Evolutionary conservation across 2,888 invertebrate species (phyloP), one percentile per base, ranked within the genome.

Genomic region (Gymnosoma rotundatum): DNA sequence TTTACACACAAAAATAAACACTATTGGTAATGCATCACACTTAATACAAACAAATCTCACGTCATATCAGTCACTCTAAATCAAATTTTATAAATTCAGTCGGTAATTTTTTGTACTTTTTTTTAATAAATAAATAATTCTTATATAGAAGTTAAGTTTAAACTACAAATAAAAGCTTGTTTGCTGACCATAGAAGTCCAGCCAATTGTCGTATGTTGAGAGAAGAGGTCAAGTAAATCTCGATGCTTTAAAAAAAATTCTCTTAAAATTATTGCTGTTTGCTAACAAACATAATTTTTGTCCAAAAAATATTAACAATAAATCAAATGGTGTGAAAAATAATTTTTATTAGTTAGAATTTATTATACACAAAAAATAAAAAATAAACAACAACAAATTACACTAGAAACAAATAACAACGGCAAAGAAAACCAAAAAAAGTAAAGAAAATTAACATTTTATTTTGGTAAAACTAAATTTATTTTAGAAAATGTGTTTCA

Each of bases 261-360:
- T 69, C 32, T 9, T 36, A 78, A 25, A 32, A 54, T 54, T 60
- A 60, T 42, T 56, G 42, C 10, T 72, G 48, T 8, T 52, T 32
- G 50, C 32, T 61, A 16, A 70, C 14, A 58, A 54, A 69, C 54
- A 70, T 45, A 52, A 48, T 73, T 67, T 73, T 32, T 54, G 42
- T 14, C 73, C 63, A 60, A 83, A 76, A 83, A 78, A 78, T 78
- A 78, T 67, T 54, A 76, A 56, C 83, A 72, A 81, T 84, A 84
- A 84, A 84, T 84, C 81, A 84, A 74, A 76, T 84, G 81, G 84
- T 84, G 84, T 81, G 84, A 84, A 84, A 81, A 84, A 81, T 81
- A 78, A 78, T 84, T 81, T 83, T 76, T 66, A 79, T 75, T 50
- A 60, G 60, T 66, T 64, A 18, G 21, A 36, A 58, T 38, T 36